Evolutionary conservation across 2,797 vertebrate species (phyloP).

Genomic region (Discoglossus pictus): DNA sequence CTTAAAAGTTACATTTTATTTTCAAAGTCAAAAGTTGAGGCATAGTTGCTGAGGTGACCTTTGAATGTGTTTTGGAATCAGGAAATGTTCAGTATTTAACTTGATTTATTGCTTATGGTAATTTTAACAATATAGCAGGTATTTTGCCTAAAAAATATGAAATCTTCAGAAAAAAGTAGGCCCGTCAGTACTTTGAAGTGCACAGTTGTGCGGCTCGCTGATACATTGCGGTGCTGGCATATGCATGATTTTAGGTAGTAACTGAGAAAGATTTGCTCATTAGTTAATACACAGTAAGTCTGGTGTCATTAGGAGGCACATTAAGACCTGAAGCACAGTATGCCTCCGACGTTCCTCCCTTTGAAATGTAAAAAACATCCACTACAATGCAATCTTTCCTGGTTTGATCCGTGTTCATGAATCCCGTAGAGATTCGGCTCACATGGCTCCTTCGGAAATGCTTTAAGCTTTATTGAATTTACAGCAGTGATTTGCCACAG

Average conservation of each 20-base stretch:
- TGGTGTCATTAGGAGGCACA: conserved; percentile 1
- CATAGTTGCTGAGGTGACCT: too few relatives aligned
- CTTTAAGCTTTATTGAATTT: conserved; percentile 3
- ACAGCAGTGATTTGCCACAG: too few relatives aligned
- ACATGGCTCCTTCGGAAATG: background rate
- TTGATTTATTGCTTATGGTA: too few relatives aligned
- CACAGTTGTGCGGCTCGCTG: background rate
- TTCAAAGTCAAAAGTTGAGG: too few relatives aligned
- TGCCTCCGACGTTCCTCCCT: conserved; percentile 1
- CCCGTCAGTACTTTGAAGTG: conserved; percentile 4
- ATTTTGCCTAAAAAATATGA: too few relatives aligned
- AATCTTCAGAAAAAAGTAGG: background rate
- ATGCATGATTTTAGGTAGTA: background rate
- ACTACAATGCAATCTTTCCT: background rate
- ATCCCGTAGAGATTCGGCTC: conserved; percentile 1
- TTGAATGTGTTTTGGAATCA: too few relatives aligned
- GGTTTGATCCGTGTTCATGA: background rate
- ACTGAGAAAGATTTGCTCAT: conserved; percentile 1
- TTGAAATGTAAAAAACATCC: conserved; percentile 27
- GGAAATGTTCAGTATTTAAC: too few relatives aligned
- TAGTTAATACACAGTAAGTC: conserved; percentile 1
- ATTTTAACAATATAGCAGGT: too few relatives aligned
- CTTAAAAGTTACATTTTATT: too few relatives aligned
- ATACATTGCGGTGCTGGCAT: background rate
- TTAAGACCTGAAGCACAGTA: conserved; percentile 1